phyloP scores from a whole-genome alignment of 2,113 vertebrate genomes.

The Callorhinus ursinus region DNA sequence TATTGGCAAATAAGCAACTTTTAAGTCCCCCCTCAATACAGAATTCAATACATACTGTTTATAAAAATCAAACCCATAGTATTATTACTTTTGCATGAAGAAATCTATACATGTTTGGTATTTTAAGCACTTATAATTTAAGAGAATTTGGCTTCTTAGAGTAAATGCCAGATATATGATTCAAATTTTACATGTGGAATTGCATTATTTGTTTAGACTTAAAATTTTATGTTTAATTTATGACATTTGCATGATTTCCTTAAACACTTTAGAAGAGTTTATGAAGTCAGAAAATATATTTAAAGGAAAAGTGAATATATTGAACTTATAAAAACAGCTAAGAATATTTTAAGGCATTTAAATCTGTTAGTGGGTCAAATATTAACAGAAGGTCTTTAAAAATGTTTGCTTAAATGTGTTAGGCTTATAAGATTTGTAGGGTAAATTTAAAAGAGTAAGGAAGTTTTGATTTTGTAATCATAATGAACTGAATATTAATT shows the following conservation, averaged over 20 bases:
- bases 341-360: slow-evolving; percentile 40
- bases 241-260: neutral
- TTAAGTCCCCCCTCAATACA: neutral
- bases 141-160: neutral
- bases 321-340: slow-evolving; percentile 5
- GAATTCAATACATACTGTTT: neutral
- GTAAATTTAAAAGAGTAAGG: slow-evolving; percentile 38
- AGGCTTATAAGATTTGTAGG: neutral
- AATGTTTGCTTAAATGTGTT: slow-evolving; percentile 43
- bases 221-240: slow-evolving; percentile 55
- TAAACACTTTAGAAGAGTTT: neutral
- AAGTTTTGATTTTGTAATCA: slow-evolving; percentile 36
- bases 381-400: neutral
- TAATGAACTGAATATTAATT: slow-evolving; percentile 2
- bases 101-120: neutral
- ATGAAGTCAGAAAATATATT: slow-evolving; percentile 1
- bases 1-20: neutral
- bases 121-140: slow-evolving; percentile 36
- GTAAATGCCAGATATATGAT: slow-evolving; percentile 30
- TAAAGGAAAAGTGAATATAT: neutral
- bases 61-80: neutral
- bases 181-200: slow-evolving; percentile 39
- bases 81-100: neutral
- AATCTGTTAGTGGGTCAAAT: neutral
- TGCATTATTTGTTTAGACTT: neutral